Base-by-base conservation (phyloP, 2,797 vertebrate species). In the Mormyrops attenuatus region DNA sequence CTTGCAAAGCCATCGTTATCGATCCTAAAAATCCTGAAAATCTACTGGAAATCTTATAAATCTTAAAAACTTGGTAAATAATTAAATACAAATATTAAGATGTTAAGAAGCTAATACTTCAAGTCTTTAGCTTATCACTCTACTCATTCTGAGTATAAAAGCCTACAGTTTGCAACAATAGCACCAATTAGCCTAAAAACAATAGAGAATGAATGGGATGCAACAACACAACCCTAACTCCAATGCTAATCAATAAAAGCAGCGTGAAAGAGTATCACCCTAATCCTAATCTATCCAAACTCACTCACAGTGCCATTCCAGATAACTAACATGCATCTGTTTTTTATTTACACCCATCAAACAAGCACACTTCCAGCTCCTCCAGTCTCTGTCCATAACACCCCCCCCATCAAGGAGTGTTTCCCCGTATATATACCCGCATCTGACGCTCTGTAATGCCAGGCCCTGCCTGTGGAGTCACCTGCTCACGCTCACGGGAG, bases 1-100 rank as follows among this genome's bases (percentile, higher is more conserved):
- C 94, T 91, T 96, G 93, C 90, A 96, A 92, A 90, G 96, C 95
- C 95, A 96, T 96, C 88, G 13, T 26, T 41, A 30, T 15, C 22
- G 17, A 47, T 9, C n/a, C 85, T 13, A 49, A 69, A 41, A 38
- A 47, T 84, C n/a, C 22, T 63, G 60, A 1, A 63, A 63, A 26
- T 63, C 22, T 63, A 63, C 60, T 63, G 60, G 60, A 63, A 63
- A 26, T 26, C 60, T 63, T 63, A 26, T 26, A 63, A 63, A 26
- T 63, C 8, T 26, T 63, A 26, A 22, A 63, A 60, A 9, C 57
- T 22, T 60, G 57, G 1, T 22, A 60, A 63, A 63, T 26, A 63
- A 63, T 60, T 63, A 63, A 63, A 63, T 26, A 63, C 57, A 26
- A 26, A 26, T 63, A 63, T 63, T 69, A 30, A 13, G 26, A 69